A percentile compares a stretch with the other conserved stretches of the same genome.
These are phyloP conservation scores for Piaya cayana DNA, from an alignment of 2,113 vertebrate species.

Conservation along the genomic window DNA sequence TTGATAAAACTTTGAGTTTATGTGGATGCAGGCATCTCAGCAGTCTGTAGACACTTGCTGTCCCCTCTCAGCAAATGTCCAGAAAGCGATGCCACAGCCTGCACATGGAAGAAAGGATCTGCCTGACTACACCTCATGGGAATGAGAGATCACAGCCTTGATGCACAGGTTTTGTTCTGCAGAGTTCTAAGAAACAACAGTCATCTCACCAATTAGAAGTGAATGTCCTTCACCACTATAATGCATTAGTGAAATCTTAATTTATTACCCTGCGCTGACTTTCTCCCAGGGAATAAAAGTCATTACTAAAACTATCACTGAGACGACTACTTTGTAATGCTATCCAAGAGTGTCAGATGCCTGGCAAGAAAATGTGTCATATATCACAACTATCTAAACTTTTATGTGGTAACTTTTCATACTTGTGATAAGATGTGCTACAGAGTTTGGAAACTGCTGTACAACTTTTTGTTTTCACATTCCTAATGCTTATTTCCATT, in stretches of 20 bases:
- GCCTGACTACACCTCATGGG: not conserved
- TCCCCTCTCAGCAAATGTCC: not conserved
- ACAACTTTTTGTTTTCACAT: not conserved
- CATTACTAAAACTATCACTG: not conserved
- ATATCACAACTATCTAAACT: conserved; percentile 9
- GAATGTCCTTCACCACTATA: not conserved
- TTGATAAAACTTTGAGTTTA: not conserved
- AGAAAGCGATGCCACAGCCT: not conserved
- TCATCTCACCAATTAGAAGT: not conserved
- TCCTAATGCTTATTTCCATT: not conserved
- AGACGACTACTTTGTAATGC: not conserved
- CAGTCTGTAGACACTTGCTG: not conserved
- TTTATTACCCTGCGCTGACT: not conserved
- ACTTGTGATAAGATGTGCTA: not conserved
- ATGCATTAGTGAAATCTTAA: not conserved
- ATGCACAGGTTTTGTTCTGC: accelerated
- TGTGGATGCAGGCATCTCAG: no score
- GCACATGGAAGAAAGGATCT: accelerated
- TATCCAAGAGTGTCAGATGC: conserved; percentile 3
- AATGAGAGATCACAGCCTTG: not conserved
- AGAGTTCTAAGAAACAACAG: not conserved
- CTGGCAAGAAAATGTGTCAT: conserved; percentile 38
- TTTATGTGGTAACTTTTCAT: not conserved
- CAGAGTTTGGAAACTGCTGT: not conserved
- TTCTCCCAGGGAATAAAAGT: not conserved